Percentiles rank a stretch among this genome's conserved stretches.
Evolutionary conservation across 1,140 invertebrate genomes (phyloP).

Genomic region (Pararge aegeria): DNA sequence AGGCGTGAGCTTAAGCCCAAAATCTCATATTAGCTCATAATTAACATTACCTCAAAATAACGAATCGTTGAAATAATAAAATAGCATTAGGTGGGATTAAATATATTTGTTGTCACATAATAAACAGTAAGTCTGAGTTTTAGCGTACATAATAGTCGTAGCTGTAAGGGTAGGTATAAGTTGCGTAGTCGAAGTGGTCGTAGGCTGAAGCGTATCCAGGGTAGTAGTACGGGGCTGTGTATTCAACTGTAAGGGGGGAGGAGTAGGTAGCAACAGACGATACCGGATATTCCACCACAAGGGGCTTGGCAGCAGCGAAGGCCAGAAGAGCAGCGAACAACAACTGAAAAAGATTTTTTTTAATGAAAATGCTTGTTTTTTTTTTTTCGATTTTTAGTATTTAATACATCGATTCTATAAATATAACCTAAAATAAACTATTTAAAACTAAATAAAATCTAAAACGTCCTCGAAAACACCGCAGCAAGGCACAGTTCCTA

Average conservation of each 20-base stretch:
- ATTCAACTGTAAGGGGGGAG: slow-evolving; percentile 54
- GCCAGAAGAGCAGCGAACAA: slow-evolving; percentile 75
- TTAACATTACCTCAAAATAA: neutral
- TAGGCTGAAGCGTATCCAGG: slow-evolving; percentile 49
- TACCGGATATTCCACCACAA: slow-evolving; percentile 62
- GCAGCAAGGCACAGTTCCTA: too few relatives aligned
- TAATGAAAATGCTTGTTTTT: too few relatives aligned
- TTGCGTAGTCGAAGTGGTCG: slow-evolving; percentile 54
- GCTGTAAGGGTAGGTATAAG: slow-evolving; percentile 54
- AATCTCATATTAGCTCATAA: too few relatives aligned
- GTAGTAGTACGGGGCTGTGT: slow-evolving; percentile 59
- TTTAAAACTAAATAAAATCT: too few relatives aligned
- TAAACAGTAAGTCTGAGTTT: too few relatives aligned
- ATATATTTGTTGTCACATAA: slow-evolving; percentile 16
- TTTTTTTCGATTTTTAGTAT: too few relatives aligned
- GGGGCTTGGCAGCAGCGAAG: slow-evolving; percentile 74
- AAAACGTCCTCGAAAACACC: too few relatives aligned
- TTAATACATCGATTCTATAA: too few relatives aligned
- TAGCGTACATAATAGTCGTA: slow-evolving; percentile 47
- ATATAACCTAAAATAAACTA: too few relatives aligned
- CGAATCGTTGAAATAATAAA: neutral
- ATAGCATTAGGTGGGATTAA: slow-evolving; percentile 12
- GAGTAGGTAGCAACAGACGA: slow-evolving; percentile 46
- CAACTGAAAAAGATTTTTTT: slow-evolving; percentile 55
- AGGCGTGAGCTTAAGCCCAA: too few relatives aligned